A percentile compares a stretch with the other conserved stretches of the same genome.
These are phyloP conservation scores for Orthonychiurus folsomi DNA, from an alignment of 2,888 invertebrate genomes.

Conservation along the genomic window DNA sequence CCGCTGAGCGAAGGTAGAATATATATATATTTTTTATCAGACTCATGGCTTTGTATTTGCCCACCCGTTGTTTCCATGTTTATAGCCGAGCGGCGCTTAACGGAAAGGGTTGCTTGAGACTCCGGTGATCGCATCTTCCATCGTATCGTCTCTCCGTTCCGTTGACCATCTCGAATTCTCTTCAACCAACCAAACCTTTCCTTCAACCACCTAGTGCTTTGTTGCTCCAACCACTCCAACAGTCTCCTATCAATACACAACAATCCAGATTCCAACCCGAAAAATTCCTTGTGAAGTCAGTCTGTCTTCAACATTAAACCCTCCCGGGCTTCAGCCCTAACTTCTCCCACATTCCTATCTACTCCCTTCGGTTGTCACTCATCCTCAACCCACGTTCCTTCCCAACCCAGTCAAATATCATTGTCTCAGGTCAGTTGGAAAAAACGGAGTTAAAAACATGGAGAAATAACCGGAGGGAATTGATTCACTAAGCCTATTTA, in stretches of 20 bases:
- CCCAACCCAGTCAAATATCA: background rate
- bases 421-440: background rate
- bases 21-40: conserved; percentile 32
- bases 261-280: conserved; percentile 1
- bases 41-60: conserved; percentile 29
- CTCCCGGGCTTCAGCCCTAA: background rate
- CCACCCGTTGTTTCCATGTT: conserved; percentile 31
- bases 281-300: background rate
- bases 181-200: conserved; percentile 5
- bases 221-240: conserved; percentile 18
- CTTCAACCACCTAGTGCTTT: conserved; percentile 23
- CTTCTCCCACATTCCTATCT: background rate
- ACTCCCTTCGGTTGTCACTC: background rate
- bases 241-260: conserved; percentile 11
- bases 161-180: conserved; percentile 16
- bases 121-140: conserved; percentile 9
- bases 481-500: too few relatives aligned
- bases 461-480: too few relatives aligned
- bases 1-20: conserved; percentile 35
- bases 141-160: conserved; percentile 15
- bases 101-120: conserved; percentile 6
- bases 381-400: background rate
- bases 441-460: too few relatives aligned
- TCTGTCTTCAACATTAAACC: background rate
- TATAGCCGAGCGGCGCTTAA: conserved; percentile 25